These are phyloP conservation scores for Trissolcus basalis DNA, from an alignment of 1,140 invertebrate species.

Conservation along the genomic window DNA sequence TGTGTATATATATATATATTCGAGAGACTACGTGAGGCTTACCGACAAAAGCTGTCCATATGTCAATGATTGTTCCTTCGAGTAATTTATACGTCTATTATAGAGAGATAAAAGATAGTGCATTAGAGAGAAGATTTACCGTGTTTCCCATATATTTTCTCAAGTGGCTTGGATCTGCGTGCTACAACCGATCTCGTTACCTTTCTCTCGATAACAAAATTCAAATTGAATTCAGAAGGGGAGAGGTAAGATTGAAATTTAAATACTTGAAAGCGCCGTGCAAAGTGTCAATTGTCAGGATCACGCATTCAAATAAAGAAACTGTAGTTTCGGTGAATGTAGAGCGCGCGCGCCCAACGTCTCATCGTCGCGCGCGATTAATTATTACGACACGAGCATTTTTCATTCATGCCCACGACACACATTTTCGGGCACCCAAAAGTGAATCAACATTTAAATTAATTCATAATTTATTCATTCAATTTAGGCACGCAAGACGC, in stretches of 20 bases:
- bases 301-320: too few relatives aligned
- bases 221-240: too few relatives aligned
- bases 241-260: too few relatives aligned
- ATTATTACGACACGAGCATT: neutral
- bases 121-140: slow-evolving; percentile 28
- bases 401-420: slow-evolving; percentile 22
- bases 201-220: neutral
- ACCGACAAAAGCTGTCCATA: slow-evolving; percentile 24
- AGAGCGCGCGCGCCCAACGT: too few relatives aligned
- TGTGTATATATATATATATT: slow-evolving; percentile 5
- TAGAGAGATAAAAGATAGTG: slow-evolving; percentile 32
- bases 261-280: too few relatives aligned
- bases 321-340: too few relatives aligned
- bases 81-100: slow-evolving; percentile 37
- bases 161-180: slow-evolving; percentile 6
- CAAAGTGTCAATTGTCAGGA: too few relatives aligned
- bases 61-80: slow-evolving; percentile 34
- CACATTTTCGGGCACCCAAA: slow-evolving; percentile 21
- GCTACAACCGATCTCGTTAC: slow-evolving; percentile 3
- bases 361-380: too few relatives aligned
- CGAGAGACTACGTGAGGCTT: slow-evolving; percentile 20
- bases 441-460: slow-evolving; percentile 52
- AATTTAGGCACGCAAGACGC: slow-evolving; percentile 32
- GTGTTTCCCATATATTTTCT: slow-evolving; percentile 10
- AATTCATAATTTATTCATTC: slow-evolving; percentile 54